A percentile compares a stretch with the other conserved stretches of the same genome.
These are phyloP conservation scores for Manacus vitellinus DNA, from an alignment of 2,113 vertebrate genomes.

Conservation along the genomic window DNA sequence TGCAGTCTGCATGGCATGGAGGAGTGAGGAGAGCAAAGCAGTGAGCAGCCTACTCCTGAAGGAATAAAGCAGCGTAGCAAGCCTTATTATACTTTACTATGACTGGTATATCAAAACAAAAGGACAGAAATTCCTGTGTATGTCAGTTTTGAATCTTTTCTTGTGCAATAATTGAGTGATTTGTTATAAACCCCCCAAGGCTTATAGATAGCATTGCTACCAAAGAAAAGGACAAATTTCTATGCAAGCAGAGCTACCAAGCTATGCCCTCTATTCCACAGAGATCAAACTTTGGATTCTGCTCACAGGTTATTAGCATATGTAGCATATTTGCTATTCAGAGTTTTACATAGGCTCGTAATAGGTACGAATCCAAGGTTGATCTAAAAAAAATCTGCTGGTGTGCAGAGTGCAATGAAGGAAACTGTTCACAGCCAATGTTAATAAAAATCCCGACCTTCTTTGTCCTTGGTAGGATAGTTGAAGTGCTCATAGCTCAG, in stretches of 20 bases:
- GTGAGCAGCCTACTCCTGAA: conserved; percentile 1
- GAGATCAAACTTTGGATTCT: neutral
- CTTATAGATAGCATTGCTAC: neutral
- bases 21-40: neutral
- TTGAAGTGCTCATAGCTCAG: neutral
- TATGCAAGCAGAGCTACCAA: neutral
- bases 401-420: neutral
- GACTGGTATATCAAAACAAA: neutral
- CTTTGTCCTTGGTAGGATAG: neutral
- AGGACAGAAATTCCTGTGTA: neutral
- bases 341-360: neutral
- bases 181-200: neutral
- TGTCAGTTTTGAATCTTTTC: neutral
- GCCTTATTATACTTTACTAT: conserved; percentile 1
- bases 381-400: conserved; percentile 10
- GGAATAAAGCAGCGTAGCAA: neutral
- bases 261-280: neutral
- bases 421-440: neutral
- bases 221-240: neutral
- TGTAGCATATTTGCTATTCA: neutral
- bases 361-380: neutral
- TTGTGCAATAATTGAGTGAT: neutral
- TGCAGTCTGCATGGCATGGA: conserved; percentile 5
- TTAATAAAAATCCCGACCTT: neutral
- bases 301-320: neutral